These are phyloP conservation scores for Eristalis intricaria DNA, from an alignment of 2,888 invertebrate species.

Conservation along the genomic window DNA sequence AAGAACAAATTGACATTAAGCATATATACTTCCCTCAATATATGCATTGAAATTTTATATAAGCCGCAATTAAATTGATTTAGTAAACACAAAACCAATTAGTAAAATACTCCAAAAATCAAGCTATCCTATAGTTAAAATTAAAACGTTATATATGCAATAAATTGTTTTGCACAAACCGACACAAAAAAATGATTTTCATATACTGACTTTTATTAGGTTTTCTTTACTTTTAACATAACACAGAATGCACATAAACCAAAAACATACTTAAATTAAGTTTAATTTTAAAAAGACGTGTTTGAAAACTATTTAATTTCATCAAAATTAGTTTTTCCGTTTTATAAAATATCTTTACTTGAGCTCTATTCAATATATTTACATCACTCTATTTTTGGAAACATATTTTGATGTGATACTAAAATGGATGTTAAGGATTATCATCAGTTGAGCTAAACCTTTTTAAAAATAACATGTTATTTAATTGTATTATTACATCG, in stretches of 20 bases:
- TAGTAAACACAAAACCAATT: conserved; percentile 5
- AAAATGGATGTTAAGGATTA: conserved; percentile 5
- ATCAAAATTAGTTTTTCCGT: neutral
- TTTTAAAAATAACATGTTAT: neutral
- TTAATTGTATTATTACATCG: neutral
- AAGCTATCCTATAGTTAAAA: neutral
- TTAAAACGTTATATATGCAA: neutral
- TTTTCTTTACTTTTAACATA: conserved; percentile 27
- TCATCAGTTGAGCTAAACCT: conserved; percentile 5
- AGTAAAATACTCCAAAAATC: neutral
- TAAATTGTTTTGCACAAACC: neutral
- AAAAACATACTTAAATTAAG: neutral
- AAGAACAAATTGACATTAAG: neutral
- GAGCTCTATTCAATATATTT: conserved; percentile 15
- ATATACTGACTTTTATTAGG: conserved; percentile 9
- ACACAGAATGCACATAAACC: conserved; percentile 51
- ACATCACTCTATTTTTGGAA: conserved; percentile 24
- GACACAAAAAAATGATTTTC: neutral
- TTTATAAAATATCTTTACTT: neutral
- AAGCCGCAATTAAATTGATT: neutral
- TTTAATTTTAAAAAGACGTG: neutral
- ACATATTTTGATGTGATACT: conserved; percentile 29
- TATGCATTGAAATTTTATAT: conserved; percentile 3
- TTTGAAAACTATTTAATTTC: neutral
- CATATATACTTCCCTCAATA: neutral